Evolutionary conservation across 2,113 vertebrate species (phyloP).

Genomic region (Pholis gunnellus): DNA sequence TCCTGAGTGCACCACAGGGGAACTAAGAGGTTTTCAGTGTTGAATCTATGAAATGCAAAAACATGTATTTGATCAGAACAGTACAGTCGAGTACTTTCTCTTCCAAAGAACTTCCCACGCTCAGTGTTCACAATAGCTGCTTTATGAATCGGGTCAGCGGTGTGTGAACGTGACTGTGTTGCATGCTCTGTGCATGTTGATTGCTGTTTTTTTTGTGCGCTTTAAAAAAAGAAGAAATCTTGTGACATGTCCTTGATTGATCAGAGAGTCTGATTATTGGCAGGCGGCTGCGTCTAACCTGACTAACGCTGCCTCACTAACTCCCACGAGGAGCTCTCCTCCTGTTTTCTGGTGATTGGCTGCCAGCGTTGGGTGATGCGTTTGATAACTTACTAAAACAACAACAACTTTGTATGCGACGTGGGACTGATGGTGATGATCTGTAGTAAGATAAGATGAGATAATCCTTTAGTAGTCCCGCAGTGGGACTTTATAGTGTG

Average conservation of each 20-base stretch:
- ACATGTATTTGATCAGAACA: background rate
- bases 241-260: conserved; percentile 7
- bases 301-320: conserved; percentile 71
- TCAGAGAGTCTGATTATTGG: conserved; percentile 50
- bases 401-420: conserved; percentile 29
- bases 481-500: no score
- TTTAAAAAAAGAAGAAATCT: background rate
- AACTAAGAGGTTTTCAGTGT: no score
- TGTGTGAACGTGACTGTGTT: conserved; percentile 47
- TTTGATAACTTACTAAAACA: conserved; percentile 77
- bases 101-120: conserved; percentile 14
- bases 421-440: conserved; percentile 65
- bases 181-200: conserved; percentile 72
- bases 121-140: conserved; percentile 54
- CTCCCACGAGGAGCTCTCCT: conserved; percentile 38
- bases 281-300: conserved; percentile 64
- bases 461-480: no score
- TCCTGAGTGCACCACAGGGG: background rate
- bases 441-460: no score
- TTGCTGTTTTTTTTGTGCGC: conserved; percentile 38
- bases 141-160: conserved; percentile 43
- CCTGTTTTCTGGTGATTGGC: conserved; percentile 63
- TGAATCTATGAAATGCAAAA: background rate
- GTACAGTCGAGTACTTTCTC: background rate
- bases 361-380: conserved; percentile 35